phyloP scores from a whole-genome alignment of 2,888 invertebrate genomes.

The Conus canariensis region DNA sequence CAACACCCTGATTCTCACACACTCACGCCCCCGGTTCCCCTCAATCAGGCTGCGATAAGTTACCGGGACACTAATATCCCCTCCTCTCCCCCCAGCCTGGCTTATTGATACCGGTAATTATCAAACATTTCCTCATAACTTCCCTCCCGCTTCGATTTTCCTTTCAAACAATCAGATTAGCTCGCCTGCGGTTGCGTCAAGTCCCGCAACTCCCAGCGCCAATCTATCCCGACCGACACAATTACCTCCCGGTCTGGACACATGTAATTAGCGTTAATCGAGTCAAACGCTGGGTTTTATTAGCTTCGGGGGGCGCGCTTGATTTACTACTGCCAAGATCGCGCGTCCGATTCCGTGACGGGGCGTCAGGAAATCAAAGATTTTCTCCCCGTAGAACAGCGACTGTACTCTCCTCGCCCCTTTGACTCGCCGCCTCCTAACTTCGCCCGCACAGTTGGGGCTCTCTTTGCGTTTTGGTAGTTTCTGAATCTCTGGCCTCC shows the following conservation, averaged over 20 bases:
- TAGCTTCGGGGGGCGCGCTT: slow-evolving; percentile 34
- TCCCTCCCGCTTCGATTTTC: slow-evolving; percentile 27
- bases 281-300: slow-evolving; percentile 43
- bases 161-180: slow-evolving; percentile 41
- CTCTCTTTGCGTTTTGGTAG: background rate
- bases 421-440: slow-evolving; percentile 12
- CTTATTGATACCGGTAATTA: slow-evolving; percentile 46
- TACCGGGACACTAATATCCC: background rate
- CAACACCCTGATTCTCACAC: background rate
- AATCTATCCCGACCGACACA: slow-evolving; percentile 36
- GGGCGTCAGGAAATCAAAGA: slow-evolving; percentile 40
- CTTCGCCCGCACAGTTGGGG: background rate
- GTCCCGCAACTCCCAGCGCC: slow-evolving; percentile 19
- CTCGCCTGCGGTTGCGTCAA: slow-evolving; percentile 27
- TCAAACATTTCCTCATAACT: slow-evolving; percentile 44
- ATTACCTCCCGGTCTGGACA: slow-evolving; percentile 33
- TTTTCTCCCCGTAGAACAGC: background rate
- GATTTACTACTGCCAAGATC: slow-evolving; percentile 37
- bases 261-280: slow-evolving; percentile 43
- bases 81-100: background rate
- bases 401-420: slow-evolving; percentile 10
- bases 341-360: slow-evolving; percentile 36
- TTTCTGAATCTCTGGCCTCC: background rate
- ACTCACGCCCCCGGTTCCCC: background rate
- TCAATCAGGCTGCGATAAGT: background rate